Evolutionary conservation across 2,113 vertebrate genomes (phyloP).

Genomic region (Muntiacus reevesi): DNA sequence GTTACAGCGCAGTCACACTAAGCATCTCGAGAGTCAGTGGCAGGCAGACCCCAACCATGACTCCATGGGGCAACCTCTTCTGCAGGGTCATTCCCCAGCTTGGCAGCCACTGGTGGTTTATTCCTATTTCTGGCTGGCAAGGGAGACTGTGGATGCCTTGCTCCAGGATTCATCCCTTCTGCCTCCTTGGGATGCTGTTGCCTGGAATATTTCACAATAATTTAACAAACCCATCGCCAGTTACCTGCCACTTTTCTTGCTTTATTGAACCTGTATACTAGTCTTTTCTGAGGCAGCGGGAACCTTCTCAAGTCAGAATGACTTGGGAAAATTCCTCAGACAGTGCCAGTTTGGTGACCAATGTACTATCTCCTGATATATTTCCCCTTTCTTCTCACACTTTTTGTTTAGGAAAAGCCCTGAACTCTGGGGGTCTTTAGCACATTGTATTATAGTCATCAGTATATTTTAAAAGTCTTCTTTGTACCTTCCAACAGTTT

Average conservation of each 20-base stretch:
- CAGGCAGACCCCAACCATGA: accelerated
- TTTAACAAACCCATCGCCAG: background rate
- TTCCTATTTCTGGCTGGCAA: background rate
- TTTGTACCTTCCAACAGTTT: background rate
- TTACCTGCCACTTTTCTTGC: background rate
- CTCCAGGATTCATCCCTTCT: background rate
- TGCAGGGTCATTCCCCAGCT: background rate
- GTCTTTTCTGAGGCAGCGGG: background rate
- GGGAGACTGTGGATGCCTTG: background rate
- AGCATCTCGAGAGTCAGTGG: accelerated
- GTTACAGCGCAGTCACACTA: accelerated
- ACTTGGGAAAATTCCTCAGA: background rate
- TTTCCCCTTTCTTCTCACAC: background rate
- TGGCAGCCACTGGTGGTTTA: accelerated
- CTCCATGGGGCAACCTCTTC: background rate
- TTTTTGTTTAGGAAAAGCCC: background rate
- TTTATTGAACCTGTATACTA: background rate
- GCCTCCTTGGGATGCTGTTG: background rate
- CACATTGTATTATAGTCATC: background rate
- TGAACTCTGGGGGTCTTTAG: background rate
- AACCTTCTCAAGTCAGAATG: background rate
- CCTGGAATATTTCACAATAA: background rate
- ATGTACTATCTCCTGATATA: background rate
- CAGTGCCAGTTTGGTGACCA: background rate
- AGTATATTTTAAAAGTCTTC: background rate